Evolutionary conservation across 2,797 vertebrate species (phyloP).

Genomic region (Syngnathus rostellatus): DNA sequence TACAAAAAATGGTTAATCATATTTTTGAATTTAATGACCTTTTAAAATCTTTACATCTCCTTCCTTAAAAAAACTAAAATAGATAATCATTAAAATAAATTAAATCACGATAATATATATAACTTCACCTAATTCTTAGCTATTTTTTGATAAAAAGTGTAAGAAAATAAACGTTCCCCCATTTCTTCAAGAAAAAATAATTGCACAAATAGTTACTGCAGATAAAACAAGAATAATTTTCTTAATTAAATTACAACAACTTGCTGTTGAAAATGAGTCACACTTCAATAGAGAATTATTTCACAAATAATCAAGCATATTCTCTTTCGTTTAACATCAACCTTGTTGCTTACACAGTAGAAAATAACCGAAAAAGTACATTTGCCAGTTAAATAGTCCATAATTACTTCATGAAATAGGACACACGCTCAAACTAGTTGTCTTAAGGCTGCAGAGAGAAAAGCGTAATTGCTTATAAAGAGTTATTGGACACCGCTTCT

Average conservation of each 20-base stretch:
- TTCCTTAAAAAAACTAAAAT: not conserved
- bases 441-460: not conserved
- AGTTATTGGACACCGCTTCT: conserved; percentile 6
- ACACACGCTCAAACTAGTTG: not conserved
- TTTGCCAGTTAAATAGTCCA: not conserved
- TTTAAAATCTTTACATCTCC: not conserved
- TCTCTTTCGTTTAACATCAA: not conserved
- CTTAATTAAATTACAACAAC: not conserved
- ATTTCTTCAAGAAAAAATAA: not conserved
- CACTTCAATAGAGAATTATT: too few species aligned
- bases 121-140: too few species aligned
- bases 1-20: too few species aligned
- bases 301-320: not conserved
- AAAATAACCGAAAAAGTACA: conserved; percentile 5
- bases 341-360: not conserved
- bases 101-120: too few species aligned
- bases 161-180: too few species aligned
- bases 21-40: too few species aligned
- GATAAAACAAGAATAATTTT: not conserved
- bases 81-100: too few species aligned
- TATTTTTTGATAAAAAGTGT: not conserved
- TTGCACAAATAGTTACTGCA: not conserved
- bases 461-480: conserved; percentile 3
- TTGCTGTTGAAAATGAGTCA: not conserved
- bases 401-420: not conserved